A percentile compares a stretch with the other conserved stretches of the same genome.
Evolutionary conservation across 2,888 invertebrate genomes (phyloP).

Genomic region (Hyalella azteca): DNA sequence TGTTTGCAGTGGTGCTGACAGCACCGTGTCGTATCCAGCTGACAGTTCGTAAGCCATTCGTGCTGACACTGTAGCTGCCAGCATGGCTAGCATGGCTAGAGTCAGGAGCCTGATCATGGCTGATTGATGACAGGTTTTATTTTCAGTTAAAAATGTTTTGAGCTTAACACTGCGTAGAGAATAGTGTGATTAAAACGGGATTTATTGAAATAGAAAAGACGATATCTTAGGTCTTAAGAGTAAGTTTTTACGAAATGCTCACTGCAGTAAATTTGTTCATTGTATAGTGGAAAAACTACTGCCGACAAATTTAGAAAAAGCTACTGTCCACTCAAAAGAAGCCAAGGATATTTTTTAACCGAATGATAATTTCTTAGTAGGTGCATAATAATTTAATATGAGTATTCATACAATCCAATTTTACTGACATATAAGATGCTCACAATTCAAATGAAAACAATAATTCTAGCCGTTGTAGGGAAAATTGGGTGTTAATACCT

Average conservation of each 20-base stretch:
- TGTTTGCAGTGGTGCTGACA: conserved; percentile 42
- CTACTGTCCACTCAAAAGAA: no score
- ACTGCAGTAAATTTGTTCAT: not conserved
- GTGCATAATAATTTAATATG: no score
- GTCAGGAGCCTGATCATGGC: not conserved
- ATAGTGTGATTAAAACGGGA: not conserved
- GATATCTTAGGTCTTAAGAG: not conserved
- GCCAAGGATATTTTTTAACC: no score
- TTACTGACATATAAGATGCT: no score
- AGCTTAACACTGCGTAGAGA: not conserved
- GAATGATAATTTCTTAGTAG: no score
- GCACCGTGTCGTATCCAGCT: conserved; percentile 50
- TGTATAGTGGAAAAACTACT: no score
- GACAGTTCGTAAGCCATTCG: conserved; percentile 57
- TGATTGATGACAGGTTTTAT: not conserved
- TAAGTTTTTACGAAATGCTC: not conserved
- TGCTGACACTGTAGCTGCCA: conserved; percentile 43
- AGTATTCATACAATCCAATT: no score
- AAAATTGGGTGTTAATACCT: no score
- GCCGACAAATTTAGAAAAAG: no score
- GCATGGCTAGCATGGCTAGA: conserved; percentile 1
- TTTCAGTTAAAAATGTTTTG: not conserved
- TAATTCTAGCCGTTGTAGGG: no score
- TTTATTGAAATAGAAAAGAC: not conserved
- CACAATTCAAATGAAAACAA: no score